phyloP scores from a whole-genome alignment of 1,140 invertebrate genomes.

The Agraylea sexmaculata region DNA sequence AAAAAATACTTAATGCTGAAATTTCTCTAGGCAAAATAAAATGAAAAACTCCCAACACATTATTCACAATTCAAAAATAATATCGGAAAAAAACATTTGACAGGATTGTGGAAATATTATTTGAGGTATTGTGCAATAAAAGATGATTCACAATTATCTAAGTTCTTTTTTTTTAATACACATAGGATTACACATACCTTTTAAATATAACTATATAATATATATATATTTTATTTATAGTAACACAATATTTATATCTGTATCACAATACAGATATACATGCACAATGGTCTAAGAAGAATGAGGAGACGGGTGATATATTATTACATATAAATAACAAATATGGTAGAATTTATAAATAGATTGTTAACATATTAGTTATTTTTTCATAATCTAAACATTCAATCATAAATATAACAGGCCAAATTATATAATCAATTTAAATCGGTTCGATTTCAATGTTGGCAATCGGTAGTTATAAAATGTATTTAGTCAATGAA shows the following conservation, averaged over 20 bases:
- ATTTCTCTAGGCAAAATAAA: too few species aligned
- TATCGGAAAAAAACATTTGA: too few species aligned
- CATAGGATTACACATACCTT: conserved; percentile 22
- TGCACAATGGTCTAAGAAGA: neutral
- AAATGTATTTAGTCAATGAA: too few species aligned
- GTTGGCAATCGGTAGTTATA: too few species aligned
- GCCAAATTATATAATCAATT: too few species aligned
- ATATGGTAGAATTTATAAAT: neutral
- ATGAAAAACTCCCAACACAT: too few species aligned
- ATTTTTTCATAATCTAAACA: conserved; percentile 1
- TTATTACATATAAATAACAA: neutral
- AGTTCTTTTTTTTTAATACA: conserved; percentile 22
- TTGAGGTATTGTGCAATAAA: too few species aligned
- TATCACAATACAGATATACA: neutral
- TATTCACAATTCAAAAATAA: too few species aligned
- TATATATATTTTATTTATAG: neutral
- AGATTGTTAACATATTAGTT: neutral
- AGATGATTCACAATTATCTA: conserved; percentile 19
- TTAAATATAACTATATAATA: conserved; percentile 16
- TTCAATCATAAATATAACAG: neutral
- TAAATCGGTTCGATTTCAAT: too few species aligned
- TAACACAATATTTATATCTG: conserved; percentile 1
- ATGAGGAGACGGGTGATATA: neutral
- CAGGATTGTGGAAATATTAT: too few species aligned
- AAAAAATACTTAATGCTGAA: too few species aligned